Evolutionary conservation across 2,797 vertebrate species (phyloP).

Genomic region (Avahi laniger): DNA sequence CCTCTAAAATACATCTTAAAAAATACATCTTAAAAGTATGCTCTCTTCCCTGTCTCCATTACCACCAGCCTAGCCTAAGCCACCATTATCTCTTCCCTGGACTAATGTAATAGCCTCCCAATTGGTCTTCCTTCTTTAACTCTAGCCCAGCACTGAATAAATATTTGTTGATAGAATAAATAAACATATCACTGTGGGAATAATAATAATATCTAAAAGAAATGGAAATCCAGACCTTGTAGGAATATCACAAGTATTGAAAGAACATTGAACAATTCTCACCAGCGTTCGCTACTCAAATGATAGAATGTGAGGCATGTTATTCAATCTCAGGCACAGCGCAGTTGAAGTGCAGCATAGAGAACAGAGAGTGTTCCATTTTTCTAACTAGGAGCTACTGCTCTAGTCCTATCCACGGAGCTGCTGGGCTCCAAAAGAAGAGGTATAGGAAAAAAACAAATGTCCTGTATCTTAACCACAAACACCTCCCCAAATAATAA

Average conservation of each 20-base stretch:
- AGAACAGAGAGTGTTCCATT: background rate
- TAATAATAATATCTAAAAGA: slow-evolving; percentile 26
- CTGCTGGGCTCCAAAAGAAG: background rate
- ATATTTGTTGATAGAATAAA: background rate
- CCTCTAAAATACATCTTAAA: background rate
- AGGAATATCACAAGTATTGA: slow-evolving; percentile 12
- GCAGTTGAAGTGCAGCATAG: background rate
- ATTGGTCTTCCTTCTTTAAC: background rate
- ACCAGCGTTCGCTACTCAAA: background rate
- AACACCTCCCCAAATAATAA: background rate
- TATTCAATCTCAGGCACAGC: background rate
- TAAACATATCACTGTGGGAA: background rate
- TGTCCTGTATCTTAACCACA: background rate
- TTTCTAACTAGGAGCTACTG: background rate
- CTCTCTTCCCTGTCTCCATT: background rate
- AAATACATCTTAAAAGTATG: background rate
- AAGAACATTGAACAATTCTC: slow-evolving; percentile 8
- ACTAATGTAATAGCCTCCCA: background rate
- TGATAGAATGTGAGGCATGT: background rate
- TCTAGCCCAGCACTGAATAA: background rate
- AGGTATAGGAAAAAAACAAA: background rate
- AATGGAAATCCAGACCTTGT: background rate
- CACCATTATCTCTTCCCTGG: background rate
- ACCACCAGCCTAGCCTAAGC: background rate
- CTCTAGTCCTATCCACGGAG: background rate